Evolutionary conservation across 2,797 vertebrate species (phyloP), one percentile per base, ranked within the genome.

Genomic region (Coccyzus lansbergi): DNA sequence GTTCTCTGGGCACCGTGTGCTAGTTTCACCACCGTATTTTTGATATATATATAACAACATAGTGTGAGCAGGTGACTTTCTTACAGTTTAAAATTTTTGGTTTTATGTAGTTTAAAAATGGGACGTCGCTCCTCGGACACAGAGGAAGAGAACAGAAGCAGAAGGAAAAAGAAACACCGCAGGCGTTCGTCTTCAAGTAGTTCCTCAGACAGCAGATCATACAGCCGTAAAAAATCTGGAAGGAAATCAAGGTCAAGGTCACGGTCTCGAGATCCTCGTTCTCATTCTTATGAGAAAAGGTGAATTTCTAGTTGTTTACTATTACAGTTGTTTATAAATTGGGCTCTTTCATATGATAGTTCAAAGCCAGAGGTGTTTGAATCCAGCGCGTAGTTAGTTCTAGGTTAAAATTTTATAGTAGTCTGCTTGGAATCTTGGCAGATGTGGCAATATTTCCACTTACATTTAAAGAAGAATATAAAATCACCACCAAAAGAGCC

Each of bases 41-140:
- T 44, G 44, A 44, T 15, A 42, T 44, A 42, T n/a, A n/a, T 38
- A 38, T 38, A 38, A 7, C 36, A 52, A 4, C 1, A 0, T 28
- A 2, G 7, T 2, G 17, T 24, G n/a, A 75, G 2, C 9, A 3
- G 0, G 9, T 38, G 62, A 11, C 20, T 48, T 48, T 15, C n/a
- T 90, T 24, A 38, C 76, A 28, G 56, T 5, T 9, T 13, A 49
- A 77, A 29, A 4, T 7, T 76, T 51, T 28, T 86, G 55, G 59
- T 74, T 95, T 65, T 28, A 49, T 28, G 7, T 81, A 94, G 86
- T 24, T 53, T 7, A 84, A 96, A 89, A 83, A 99, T 99, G 99
- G 99, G 99, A 56, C 98, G 98, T 15, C 98, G 96, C 88, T 99
- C 99, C 12, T 99, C 99, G 17, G 99, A 99, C 95, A 99, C 99